These are phyloP conservation scores for Cyrtonyx montezumae DNA, from an alignment of 2,113 vertebrate species.

Conservation along the genomic window DNA sequence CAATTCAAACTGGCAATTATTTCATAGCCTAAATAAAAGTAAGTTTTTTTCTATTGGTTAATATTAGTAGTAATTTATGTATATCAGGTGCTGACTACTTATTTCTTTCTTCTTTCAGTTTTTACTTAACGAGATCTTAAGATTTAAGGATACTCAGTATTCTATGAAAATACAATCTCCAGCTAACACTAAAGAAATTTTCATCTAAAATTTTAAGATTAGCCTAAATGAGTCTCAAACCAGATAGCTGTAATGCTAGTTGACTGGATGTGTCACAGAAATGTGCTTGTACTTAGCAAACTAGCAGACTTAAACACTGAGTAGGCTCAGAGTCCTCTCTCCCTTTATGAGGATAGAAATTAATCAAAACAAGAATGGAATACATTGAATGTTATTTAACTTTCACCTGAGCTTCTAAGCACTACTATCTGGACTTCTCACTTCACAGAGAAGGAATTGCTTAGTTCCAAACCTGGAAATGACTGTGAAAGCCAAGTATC, in stretches of 20 bases:
- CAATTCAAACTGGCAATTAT: background rate
- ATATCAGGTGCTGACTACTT: background rate
- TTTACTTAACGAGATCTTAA: background rate
- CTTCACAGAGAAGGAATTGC: background rate
- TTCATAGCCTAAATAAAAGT: background rate
- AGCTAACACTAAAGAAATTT: background rate
- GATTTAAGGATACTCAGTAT: background rate
- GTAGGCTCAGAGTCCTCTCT: background rate
- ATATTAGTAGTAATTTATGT: background rate
- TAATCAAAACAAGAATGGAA: background rate
- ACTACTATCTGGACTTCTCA: background rate
- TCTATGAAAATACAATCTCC: background rate
- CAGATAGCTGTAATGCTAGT: background rate
- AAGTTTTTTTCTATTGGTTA: background rate
- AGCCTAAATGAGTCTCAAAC: background rate
- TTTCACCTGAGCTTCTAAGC: background rate
- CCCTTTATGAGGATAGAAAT: background rate
- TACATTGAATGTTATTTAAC: background rate
- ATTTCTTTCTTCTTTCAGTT: background rate
- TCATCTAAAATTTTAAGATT: background rate
- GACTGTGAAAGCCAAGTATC: background rate
- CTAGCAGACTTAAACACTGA: background rate
- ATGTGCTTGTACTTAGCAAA: background rate
- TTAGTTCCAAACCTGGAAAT: background rate
- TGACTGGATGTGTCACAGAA: background rate